Base-by-base conservation (phyloP, 2,888 invertebrate genomes). In the Spicauda simplicius region DNA sequence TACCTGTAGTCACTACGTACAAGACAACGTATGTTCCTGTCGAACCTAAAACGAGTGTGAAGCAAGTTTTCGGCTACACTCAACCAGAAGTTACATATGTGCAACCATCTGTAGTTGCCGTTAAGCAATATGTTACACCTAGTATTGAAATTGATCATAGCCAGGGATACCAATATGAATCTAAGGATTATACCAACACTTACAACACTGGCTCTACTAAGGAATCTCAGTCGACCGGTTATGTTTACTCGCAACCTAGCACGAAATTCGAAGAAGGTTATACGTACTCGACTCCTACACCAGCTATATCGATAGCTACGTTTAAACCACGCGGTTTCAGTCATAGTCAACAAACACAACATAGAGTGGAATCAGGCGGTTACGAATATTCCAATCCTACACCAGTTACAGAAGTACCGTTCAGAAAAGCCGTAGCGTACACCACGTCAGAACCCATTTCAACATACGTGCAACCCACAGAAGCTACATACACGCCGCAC, bases 41-140 rank as follows among this genome's bases (percentile, higher is more conserved):
- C 79, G 80, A 79, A 37, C 91, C 93, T 11, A 92, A 83, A 72
- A 84, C 88, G 0, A 89, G 82, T 69, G 78, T 93, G 2, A 90
- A 90, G 71, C 88, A 93, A 83, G 78, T 93, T 70, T 93, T 93
- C 56, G 90, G 91, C 11, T 85, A 86, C 66, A 80, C 90, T 48
- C 91, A 91, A 73, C 91, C 93, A 10, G 82, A 87, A 45, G 80
- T 94, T 0, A 91, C 93, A 2, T 86, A 84, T 53, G 90, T 93
- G 4, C 90, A 91, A 76, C 91, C 91, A 2, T 81, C 86, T 2
- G 77, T 84, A 11, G 77, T 88, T 16, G 77, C 86, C 41, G 79
- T 88, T 0, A 83, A 85, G 25, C 74, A 80, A 59, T 76, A 77
- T 30, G 76, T 80, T 2, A 83, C 83, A 57, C 86, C 89, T 63